Evolutionary conservation across 2,113 vertebrate species (phyloP), one percentile per base, ranked within the genome.

Genomic region (Columba livia): DNA sequence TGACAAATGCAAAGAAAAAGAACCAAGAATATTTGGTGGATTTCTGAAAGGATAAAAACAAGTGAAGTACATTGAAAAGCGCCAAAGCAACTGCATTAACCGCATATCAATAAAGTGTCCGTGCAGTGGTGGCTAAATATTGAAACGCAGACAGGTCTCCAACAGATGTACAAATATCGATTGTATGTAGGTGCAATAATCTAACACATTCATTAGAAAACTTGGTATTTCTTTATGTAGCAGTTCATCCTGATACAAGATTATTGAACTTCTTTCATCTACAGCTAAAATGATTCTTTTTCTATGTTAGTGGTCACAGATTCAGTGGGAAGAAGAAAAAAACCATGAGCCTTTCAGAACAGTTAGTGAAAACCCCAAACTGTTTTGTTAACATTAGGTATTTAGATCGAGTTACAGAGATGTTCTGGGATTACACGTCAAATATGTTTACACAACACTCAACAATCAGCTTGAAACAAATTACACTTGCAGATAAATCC

Each of bases 1-100:
- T 98, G 95, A 96, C 97, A 96, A 97, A 97, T 98, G 97, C 96
- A 82, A 97, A 97, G 95, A 80, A 97, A 95, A 96, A 94, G 83
- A 97, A 96, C 88, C 65, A 48, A 87, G 88, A 97, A 90, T 95
- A 94, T 97, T 72, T 96, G 96, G 95, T 95, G 96, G 79, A 84
- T 80, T 96, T 94, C 77, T 92, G 94, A 96, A 94, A 96, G 94
- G 83, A 93, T 90, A 90, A 94, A 95, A 97, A 91, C 77, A 88
- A 89, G 82, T 95, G 96, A 95, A 70, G 66, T 93, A 97, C 88
- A 97, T 20, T 95, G 90, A 94, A 93, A 96, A 97, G 97, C 90
- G 92, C 96, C 97, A 84, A 93, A 92, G 91, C 87, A 94, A 96
- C 58, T 93, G 96, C 93, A 90, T 92, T 93, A 96, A 94, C 94